Base-by-base conservation (phyloP, 2,113 vertebrate genomes). In the Nesospiza acunhae region DNA sequence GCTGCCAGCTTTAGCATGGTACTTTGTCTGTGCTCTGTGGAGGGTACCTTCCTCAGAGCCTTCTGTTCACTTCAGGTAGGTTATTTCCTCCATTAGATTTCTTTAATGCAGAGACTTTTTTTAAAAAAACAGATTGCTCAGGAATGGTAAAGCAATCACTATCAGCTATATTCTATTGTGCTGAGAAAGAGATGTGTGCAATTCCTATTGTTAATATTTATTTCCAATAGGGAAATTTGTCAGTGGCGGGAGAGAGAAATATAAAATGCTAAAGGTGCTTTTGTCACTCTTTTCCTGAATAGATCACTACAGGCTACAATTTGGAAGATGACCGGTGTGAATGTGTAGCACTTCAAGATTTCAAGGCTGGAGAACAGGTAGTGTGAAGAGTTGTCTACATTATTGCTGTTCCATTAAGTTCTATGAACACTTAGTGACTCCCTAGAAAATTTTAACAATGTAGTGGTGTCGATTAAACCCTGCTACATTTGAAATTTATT, bases 301-400 rank as follows among this genome's bases (percentile, higher is more conserved):
- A 99, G 99, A 99, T 99, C 92, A 99, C 99, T 27, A 99, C 99
- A 2, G 99, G 99, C 58, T 99, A 99, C 97, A 99, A 99, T 96
- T 97, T 99, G 92, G 99, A 99, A 96, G 99, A 99, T n/a, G 99
- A 99, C 97, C 98, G 99, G 26, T 99, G 99, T 44, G 99, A 99
- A 92, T 99, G 99, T 73, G 99, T 99, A 41, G 99, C 99, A 0
- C 98, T 99, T 87, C 98, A 98, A 77, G 99, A 99, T 92, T 99
- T 99, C 95, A 99, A 98, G 95, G 96, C 98, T 70, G 98, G 98
- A 9, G 99, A 99, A 84, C 99, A 99, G 99, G 99, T 99, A 95
- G 66, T 35, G 18, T 90, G 58, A 64, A 60, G 23, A 35, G 17
- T 28, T 50, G 22, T 27, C 33, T 77, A 14, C 13, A 11, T 68